Conservation (phyloP, 2,888 invertebrate species). For the Lasioglossum marginatum region DNA sequence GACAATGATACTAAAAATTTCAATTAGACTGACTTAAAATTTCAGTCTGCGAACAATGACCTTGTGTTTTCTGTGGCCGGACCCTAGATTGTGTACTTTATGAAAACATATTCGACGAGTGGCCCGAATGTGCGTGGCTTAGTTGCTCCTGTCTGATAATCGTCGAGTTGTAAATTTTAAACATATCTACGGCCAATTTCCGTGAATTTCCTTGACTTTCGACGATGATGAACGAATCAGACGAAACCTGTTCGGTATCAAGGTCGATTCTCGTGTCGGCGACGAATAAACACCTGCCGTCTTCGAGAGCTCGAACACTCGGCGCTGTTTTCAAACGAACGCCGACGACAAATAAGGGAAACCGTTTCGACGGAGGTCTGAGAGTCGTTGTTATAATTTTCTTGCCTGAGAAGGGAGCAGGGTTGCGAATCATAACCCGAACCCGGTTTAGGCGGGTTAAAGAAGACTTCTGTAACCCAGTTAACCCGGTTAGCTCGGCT, state of each 20-base stretch:
- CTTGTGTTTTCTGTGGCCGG: background rate
- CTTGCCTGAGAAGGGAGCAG: background rate
- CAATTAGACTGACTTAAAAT: background rate
- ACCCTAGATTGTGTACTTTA: background rate
- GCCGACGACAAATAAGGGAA: background rate
- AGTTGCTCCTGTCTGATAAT: background rate
- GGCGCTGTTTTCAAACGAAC: background rate
- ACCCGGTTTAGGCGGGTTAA: no score
- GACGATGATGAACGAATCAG: background rate
- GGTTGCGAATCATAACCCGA: no score
- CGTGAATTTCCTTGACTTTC: background rate
- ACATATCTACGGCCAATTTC: no score
- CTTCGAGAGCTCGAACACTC: background rate
- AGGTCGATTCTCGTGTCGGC: constrained; percentile 4
- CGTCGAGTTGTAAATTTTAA: background rate
- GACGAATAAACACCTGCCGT: background rate
- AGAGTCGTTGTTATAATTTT: background rate
- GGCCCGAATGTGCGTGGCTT: background rate
- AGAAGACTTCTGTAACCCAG: no score
- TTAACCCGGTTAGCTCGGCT: no score
- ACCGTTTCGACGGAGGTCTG: background rate
- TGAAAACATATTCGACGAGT: background rate
- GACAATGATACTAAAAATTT: background rate
- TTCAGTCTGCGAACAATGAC: background rate
- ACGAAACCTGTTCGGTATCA: background rate